Conservation (phyloP, 1,140 invertebrate genomes). For the Lordiphosa stackelbergi region DNA sequence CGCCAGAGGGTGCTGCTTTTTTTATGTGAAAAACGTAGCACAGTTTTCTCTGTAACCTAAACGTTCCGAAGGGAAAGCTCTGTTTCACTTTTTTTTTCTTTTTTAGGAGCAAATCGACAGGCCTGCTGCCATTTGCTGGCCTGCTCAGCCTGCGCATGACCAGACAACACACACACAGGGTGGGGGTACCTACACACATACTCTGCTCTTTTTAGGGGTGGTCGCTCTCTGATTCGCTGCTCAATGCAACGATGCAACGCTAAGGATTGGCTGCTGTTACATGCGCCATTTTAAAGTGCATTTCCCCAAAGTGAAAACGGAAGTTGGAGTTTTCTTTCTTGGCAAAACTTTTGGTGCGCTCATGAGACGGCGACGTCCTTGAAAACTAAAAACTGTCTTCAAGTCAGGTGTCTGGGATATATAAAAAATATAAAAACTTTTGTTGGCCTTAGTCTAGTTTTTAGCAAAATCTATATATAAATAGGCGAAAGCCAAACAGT, state of each 20-base stretch:
- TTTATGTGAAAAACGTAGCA: conserved; percentile 33
- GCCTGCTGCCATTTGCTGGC: conserved; percentile 62
- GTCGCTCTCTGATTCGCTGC: conserved; percentile 57
- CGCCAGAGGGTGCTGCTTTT: too few relatives aligned
- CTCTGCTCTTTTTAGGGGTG: conserved; percentile 23
- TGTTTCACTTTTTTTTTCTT: conserved; percentile 10
- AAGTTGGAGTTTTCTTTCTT: conserved; percentile 19
- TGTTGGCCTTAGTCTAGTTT: too few relatives aligned
- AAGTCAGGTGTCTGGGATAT: conserved; percentile 12
- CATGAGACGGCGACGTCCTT: too few relatives aligned
- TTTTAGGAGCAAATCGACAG: conserved; percentile 63
- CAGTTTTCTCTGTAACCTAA: conserved; percentile 31
- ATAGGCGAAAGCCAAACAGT: conserved; percentile 9
- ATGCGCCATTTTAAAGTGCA: conserved; percentile 23
- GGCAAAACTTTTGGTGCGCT: too few relatives aligned
- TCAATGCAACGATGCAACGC: conserved; percentile 60
- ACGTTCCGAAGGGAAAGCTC: conserved; percentile 5
- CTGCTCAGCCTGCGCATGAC: conserved; percentile 61
- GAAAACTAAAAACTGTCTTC: background rate
- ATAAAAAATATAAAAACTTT: conserved; percentile 39
- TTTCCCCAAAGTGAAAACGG: conserved; percentile 23
- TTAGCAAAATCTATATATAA: too few relatives aligned
- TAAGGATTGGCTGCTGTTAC: conserved; percentile 44
- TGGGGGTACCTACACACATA: conserved; percentile 49
- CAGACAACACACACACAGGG: conserved; percentile 25